phyloP scores from a whole-genome alignment of 2,113 vertebrate genomes.

The Anguilla japonica region DNA sequence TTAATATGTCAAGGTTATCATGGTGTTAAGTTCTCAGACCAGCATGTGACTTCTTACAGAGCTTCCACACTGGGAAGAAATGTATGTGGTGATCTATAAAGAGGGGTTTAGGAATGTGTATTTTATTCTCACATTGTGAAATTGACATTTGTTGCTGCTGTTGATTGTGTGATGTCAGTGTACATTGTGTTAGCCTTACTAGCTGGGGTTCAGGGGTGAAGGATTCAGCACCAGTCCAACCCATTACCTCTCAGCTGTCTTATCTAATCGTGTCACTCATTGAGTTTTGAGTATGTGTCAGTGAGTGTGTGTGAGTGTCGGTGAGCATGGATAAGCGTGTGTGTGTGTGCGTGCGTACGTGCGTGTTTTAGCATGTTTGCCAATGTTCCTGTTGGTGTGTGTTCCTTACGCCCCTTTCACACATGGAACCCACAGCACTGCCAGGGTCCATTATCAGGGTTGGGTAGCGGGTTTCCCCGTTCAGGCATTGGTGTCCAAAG shows the following conservation, averaged over 20 bases:
- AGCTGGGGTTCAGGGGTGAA: neutral
- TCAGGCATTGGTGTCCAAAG: too few species aligned
- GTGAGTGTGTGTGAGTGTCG: conserved; percentile 13
- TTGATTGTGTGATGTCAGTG: neutral
- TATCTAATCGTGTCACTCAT: conserved; percentile 13
- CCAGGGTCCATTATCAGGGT: too few species aligned
- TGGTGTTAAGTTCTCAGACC: too few species aligned
- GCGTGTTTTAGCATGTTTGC: neutral
- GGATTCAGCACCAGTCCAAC: neutral
- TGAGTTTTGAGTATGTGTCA: conserved; percentile 33
- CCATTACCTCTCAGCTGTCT: neutral
- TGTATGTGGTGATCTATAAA: too few species aligned
- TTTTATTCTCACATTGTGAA: neutral
- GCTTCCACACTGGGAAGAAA: too few species aligned
- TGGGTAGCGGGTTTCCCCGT: too few species aligned
- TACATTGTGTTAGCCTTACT: conserved; percentile 21
- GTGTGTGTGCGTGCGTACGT: neutral
- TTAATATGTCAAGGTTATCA: too few species aligned
- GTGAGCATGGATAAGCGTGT: conserved; percentile 9
- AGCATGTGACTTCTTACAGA: too few species aligned
- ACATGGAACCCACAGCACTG: too few species aligned
- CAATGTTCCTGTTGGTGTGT: too few species aligned
- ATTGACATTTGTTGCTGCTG: neutral
- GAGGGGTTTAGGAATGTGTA: neutral
- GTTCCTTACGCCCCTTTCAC: too few species aligned